These are phyloP conservation scores for Xestia ashworthii DNA, from an alignment of 2,888 invertebrate genomes.

Conservation along the genomic window DNA sequence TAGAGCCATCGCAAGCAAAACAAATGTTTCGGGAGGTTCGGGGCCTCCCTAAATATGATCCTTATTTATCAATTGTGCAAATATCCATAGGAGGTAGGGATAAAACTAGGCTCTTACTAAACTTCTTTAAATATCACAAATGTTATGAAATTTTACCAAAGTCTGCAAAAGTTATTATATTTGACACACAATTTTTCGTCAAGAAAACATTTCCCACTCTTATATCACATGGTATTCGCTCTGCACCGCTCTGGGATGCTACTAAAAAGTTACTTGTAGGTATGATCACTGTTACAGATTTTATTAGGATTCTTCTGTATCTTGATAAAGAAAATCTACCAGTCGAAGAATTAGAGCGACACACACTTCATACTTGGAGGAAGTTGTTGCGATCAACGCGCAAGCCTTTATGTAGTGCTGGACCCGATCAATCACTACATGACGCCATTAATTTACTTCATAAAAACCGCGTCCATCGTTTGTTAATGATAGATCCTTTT, in stretches of 20 bases:
- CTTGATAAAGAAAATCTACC: conserved; percentile 84
- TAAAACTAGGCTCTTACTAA: conserved; percentile 86
- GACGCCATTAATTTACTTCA: conserved; percentile 87
- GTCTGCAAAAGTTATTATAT: conserved; percentile 89
- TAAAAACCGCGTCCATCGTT: conserved; percentile 86
- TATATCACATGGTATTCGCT: conserved; percentile 87
- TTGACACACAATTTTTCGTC: conserved; percentile 88
- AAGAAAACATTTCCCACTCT: conserved; percentile 88
- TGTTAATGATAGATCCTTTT: conserved; percentile 84
- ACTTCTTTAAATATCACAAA: conserved; percentile 89
- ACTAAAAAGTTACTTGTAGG: conserved; percentile 86
- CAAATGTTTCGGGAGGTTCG: conserved; percentile 88
- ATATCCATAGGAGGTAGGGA: conserved; percentile 88
- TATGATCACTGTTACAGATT: conserved; percentile 89
- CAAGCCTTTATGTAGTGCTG: conserved; percentile 84
- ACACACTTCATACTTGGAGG: conserved; percentile 87
- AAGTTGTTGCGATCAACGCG: conserved; percentile 84
- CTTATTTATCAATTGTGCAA: conserved; percentile 88
- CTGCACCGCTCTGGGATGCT: conserved; percentile 88
- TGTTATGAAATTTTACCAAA: conserved; percentile 89
- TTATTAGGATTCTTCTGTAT: conserved; percentile 86
- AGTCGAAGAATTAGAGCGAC: conserved; percentile 86
- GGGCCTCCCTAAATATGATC: conserved; percentile 87
- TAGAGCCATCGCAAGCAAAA: conserved; percentile 87
- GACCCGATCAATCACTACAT: conserved; percentile 87